Base-by-base conservation (phyloP, 2,888 invertebrate species). In the Caenorhabditis sp. region DNA sequence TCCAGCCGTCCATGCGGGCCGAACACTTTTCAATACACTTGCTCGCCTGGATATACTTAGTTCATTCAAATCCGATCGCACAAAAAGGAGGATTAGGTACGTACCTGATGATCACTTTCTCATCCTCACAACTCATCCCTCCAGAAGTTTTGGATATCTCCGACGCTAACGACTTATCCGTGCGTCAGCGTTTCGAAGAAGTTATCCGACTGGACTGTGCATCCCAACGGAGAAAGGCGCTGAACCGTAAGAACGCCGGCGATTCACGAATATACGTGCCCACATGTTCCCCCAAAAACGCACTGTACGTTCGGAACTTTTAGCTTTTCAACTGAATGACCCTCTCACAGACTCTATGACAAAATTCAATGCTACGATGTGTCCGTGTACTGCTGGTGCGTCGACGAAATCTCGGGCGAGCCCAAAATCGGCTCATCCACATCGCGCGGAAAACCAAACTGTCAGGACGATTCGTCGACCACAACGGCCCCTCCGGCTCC, bases 371-470 rank as follows among this genome's bases (percentile, higher is more conserved):
- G 93, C 88, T 92, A 92, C 89, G 89, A 89, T 9, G 86, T 93
- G 91, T 93, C 94, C 1, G 92, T 92, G 62, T 92, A 92, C 88
- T 96, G 95, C 91, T 95, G 95, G 89, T 95, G 95, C 94, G 95
- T 95, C 89, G 95, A 95, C 0, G 93, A 95, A 88, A 94, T 94
- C 86, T 94, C 94, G 0, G 95, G 95, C 15, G 94, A 94, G 89
- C 94, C 94, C 22, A 94, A 95, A 79, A 93, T 94, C 0, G 94
- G 94, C 0, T 68, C 81, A 6, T 68, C 78, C 1, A 74, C 76
- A 6, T 45, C 68, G 17, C 59, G 66, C 61, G 78, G 76, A 26
- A 76, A 74, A 39, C 81, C 81, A 1, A 63, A 61, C 13, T 81
- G 81, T 48, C 41, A 62, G 39, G 55, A 70, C n/a, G 48, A n/a